These are phyloP conservation scores for Drosophila yooni DNA, from an alignment of 2,888 invertebrate genomes.

Conservation along the genomic window DNA sequence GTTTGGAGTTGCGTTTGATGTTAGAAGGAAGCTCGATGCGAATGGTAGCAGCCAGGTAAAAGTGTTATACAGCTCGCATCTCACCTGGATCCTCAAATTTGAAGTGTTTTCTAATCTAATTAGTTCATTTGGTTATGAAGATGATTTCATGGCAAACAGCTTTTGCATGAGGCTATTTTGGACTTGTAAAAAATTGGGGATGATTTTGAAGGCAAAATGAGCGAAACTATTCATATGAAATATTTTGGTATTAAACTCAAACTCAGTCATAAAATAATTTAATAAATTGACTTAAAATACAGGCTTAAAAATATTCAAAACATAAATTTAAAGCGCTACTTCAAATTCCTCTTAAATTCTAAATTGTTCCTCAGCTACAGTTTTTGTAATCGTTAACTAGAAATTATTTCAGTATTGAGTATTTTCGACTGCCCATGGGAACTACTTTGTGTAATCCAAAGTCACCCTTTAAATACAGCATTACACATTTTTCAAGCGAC, in stretches of 20 bases:
- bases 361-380: too few species aligned
- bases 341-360: neutral
- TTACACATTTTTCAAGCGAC: too few species aligned
- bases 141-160: conserved; percentile 38
- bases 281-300: neutral
- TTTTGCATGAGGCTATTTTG: neutral
- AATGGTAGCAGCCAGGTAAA: conserved; percentile 25
- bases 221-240: neutral
- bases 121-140: neutral
- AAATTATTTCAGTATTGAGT: neutral
- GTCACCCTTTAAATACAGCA: neutral
- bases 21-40: conserved; percentile 31
- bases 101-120: conserved; percentile 17
- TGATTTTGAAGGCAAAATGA: neutral
- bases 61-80: conserved; percentile 48
- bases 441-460: neutral
- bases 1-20: conserved; percentile 51
- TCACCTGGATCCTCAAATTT: conserved; percentile 27
- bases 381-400: neutral
- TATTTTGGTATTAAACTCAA: neutral
- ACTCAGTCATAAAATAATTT: neutral
- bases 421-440: neutral
- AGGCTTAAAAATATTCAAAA: neutral
- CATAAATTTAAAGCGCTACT: neutral
- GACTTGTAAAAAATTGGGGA: neutral